Percentiles rank a stretch among this genome's conserved stretches.
phyloP scores from a whole-genome alignment of 2,797 vertebrate genomes.

The Pseudochirops cupreus region DNA sequence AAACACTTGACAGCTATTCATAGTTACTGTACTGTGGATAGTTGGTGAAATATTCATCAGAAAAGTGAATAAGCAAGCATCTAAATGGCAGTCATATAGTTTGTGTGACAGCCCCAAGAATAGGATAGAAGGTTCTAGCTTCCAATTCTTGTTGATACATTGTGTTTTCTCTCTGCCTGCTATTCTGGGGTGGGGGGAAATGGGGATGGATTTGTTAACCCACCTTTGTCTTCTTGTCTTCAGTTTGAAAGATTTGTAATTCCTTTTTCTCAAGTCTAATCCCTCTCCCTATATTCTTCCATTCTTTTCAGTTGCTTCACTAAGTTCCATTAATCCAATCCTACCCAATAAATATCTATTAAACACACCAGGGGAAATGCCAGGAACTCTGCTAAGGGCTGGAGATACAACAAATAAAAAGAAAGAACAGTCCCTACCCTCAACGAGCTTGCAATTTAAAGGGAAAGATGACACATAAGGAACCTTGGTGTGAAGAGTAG shows the following conservation, averaged over 20 bases:
- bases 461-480: neutral
- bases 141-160: neutral
- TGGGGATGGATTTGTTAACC: neutral
- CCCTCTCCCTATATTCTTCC: neutral
- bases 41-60: neutral
- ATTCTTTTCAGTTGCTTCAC: neutral
- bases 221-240: neutral
- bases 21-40: neutral
- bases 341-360: neutral
- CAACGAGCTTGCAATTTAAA: neutral
- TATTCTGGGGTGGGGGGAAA: neutral
- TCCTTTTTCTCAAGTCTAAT: neutral
- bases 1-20: conserved; percentile 56
- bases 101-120: neutral
- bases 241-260: neutral
- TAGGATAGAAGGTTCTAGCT: neutral
- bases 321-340: neutral
- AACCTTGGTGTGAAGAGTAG: neutral
- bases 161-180: neutral
- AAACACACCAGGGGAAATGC: neutral
- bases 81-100: neutral
- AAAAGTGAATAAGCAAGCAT: neutral
- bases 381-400: neutral
- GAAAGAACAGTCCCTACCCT: neutral
- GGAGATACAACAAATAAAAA: neutral